A percentile compares a stretch with the other conserved stretches of the same genome.
Evolutionary conservation across 2,888 invertebrate genomes (phyloP).

Genomic region (Cosmorhoe ocellata): DNA sequence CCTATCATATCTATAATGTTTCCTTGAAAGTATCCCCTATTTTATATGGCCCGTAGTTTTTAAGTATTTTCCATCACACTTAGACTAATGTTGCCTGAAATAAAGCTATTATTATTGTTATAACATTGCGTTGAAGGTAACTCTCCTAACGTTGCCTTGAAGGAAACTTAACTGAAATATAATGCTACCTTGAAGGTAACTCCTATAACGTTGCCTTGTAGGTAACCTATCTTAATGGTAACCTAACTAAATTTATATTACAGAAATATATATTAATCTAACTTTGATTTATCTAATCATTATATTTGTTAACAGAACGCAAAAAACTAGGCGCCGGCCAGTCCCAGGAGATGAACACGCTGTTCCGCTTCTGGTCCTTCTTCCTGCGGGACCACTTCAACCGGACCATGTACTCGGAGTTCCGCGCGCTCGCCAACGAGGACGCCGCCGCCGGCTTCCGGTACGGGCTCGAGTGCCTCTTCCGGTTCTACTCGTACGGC

Average conservation of each 20-base stretch:
- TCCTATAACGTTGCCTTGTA: neutral
- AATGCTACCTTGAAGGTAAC: no score
- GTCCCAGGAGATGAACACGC: slow-evolving; percentile 99
- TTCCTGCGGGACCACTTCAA: slow-evolving; percentile 99
- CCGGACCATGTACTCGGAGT: slow-evolving; percentile 98
- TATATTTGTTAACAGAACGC: slow-evolving; percentile 86
- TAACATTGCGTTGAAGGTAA: no score
- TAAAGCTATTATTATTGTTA: no score
- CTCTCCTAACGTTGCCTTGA: no score
- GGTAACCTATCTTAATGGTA: no score
- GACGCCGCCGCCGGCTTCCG: slow-evolving; percentile 96
- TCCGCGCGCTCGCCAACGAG: slow-evolving; percentile 94
- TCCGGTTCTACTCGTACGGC: slow-evolving; percentile 99
- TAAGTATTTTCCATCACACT: no score
- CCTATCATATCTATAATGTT: neutral
- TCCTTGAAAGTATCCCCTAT: neutral
- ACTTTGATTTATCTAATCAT: no score
- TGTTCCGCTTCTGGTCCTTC: slow-evolving; percentile 99
- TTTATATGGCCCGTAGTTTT: no score
- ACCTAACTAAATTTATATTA: no score
- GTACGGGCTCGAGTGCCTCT: slow-evolving; percentile 91
- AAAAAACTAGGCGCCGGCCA: slow-evolving; percentile 96
- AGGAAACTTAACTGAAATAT: no score
- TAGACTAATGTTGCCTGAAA: no score
- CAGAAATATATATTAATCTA: neutral